Evolutionary conservation across 2,888 invertebrate species (phyloP).

Genomic region (Tachina lurida): DNA sequence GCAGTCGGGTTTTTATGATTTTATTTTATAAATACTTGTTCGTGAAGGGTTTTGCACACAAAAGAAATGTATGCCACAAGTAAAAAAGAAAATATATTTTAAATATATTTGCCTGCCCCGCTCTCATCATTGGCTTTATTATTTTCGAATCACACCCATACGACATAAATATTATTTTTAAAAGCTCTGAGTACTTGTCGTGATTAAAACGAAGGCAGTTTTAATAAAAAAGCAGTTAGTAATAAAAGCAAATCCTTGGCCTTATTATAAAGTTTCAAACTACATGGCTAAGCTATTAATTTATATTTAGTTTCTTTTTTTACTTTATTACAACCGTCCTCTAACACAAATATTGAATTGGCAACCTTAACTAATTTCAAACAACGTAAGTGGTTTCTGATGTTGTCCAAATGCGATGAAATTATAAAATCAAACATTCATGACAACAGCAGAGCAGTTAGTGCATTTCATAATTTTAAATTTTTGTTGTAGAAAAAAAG

Average conservation of each 20-base stretch:
- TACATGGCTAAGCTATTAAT: background rate
- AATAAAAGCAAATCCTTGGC: constrained; percentile 32
- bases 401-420: constrained; percentile 67
- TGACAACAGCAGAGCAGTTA: background rate
- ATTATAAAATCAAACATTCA: constrained; percentile 55
- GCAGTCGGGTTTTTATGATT: too few relatives aligned
- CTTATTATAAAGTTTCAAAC: constrained; percentile 17
- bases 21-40: too few relatives aligned
- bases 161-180: background rate
- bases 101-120: background rate
- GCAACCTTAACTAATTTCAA: constrained; percentile 34
- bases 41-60: too few relatives aligned
- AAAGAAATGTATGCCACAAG: too few relatives aligned
- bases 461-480: constrained; percentile 3
- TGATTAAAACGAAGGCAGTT: constrained; percentile 8
- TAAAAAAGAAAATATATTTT: background rate
- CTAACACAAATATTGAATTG: constrained; percentile 4
- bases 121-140: constrained; percentile 5
- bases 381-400: constrained; percentile 66
- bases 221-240: background rate
- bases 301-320: background rate
- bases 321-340: constrained; percentile 9
- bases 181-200: constrained; percentile 15
- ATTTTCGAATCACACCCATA: background rate
- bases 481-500: background rate